These are phyloP conservation scores for Gopherus evgoodei DNA, from an alignment of 2,113 vertebrate species.

Conservation along the genomic window DNA sequence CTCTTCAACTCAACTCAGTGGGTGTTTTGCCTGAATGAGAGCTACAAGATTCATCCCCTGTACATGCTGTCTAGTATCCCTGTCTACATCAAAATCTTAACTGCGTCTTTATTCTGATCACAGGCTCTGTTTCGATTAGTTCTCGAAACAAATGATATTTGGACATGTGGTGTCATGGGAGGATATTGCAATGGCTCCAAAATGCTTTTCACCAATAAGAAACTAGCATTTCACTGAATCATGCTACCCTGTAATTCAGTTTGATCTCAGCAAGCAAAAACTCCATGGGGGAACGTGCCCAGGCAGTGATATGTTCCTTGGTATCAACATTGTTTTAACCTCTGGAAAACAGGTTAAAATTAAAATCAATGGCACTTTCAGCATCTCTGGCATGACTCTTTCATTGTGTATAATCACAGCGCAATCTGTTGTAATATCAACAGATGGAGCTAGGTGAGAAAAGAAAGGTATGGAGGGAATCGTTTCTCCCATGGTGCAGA, in stretches of 20 bases:
- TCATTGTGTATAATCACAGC: not conserved
- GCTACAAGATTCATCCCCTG: not conserved
- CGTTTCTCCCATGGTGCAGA: constrained; percentile 6
- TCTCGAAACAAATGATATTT: constrained; percentile 49
- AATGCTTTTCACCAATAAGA: constrained; percentile 38
- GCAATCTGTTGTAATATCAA: constrained; percentile 41
- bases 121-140: constrained; percentile 50
- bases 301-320: constrained; percentile 31
- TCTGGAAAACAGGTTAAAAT: constrained; percentile 14
- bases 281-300: constrained; percentile 17
- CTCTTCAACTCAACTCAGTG: rapidly evolving
- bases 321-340: constrained; percentile 19
- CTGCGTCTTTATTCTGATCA: not conserved
- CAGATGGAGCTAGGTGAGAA: constrained; percentile 72
- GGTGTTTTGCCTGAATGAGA: not conserved
- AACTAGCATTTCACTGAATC: constrained; percentile 37
- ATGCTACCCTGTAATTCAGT: constrained; percentile 23
- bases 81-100: not conserved
- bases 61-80: rapidly evolving
- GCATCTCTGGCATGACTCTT: not conserved
- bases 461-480: not conserved
- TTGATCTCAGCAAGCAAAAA: constrained; percentile 55
- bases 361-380: not conserved
- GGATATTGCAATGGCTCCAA: constrained; percentile 54
- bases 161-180: constrained; percentile 61